Evolutionary conservation across 2,888 invertebrate genomes (phyloP).

Genomic region (Tetragonisca angustula): DNA sequence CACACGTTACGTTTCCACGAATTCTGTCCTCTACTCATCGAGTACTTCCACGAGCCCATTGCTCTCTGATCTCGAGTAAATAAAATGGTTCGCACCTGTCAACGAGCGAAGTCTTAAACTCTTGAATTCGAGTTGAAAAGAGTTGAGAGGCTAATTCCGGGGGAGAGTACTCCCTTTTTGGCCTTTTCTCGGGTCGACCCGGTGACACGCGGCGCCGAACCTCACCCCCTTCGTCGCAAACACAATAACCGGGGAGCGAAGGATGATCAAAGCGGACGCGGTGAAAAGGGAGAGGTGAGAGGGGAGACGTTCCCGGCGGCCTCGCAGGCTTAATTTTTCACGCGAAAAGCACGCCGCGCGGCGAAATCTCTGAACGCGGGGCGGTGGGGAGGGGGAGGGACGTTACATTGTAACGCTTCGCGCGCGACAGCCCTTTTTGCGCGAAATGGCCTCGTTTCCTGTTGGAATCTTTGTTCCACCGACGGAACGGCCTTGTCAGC

Average conservation of each 20-base stretch:
- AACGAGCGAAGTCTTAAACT: background rate
- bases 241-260: slow-evolving; percentile 25
- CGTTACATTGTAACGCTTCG: slow-evolving; percentile 47
- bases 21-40: background rate
- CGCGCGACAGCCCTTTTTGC: slow-evolving; percentile 43
- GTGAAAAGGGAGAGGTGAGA: slow-evolving; percentile 20
- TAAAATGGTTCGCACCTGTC: background rate
- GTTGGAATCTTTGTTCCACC: slow-evolving; percentile 41
- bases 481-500: slow-evolving; percentile 33
- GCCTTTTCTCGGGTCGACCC: slow-evolving; percentile 8
- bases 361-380: slow-evolving; percentile 22
- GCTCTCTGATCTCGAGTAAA: background rate
- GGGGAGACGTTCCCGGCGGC: slow-evolving; percentile 10
- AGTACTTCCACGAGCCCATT: background rate
- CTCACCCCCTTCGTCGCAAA: slow-evolving; percentile 24
- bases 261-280: slow-evolving; percentile 48
- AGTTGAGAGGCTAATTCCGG: background rate
- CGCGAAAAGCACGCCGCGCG: slow-evolving; percentile 38
- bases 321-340: slow-evolving; percentile 52
- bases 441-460: slow-evolving; percentile 47
- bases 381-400: background rate
- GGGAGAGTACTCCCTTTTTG: background rate
- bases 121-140: background rate
- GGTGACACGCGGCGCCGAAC: slow-evolving; percentile 3
- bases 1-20: background rate